phyloP scores from a whole-genome alignment of 2,113 vertebrate species.

The Puntigrus tetrazona region DNA sequence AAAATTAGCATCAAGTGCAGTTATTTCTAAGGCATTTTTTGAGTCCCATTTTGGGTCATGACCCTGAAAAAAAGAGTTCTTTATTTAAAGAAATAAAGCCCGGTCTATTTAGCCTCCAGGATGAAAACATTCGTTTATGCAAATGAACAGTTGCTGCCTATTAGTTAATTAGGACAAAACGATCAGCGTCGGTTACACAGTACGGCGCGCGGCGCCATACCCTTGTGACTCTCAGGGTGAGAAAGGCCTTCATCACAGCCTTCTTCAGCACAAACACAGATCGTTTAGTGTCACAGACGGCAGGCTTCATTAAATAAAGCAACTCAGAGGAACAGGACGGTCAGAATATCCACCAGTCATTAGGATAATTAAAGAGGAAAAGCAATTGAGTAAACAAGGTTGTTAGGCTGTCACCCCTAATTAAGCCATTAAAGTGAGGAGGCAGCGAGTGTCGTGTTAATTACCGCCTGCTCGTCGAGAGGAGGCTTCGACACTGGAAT shows the following conservation, averaged over 20 bases:
- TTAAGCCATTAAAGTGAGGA: constrained; percentile 96
- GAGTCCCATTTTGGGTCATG: not conserved
- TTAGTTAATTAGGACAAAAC: constrained; percentile 50
- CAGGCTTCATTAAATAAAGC: constrained; percentile 66
- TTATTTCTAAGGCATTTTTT: not conserved
- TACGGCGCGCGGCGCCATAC: not conserved
- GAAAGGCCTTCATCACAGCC: constrained; percentile 2
- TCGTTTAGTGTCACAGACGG: constrained; percentile 17
- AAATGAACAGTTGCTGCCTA: constrained; percentile 49
- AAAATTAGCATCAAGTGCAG: not conserved
- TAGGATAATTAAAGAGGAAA: constrained; percentile 98
- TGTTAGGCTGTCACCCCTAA: constrained; percentile 93
- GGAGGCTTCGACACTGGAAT: constrained; percentile 77
- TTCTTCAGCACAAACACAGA: constrained; percentile 20
- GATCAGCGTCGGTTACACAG: constrained; percentile 34
- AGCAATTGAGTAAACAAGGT: constrained; percentile 98
- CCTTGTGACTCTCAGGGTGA: constrained; percentile 17
- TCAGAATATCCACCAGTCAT: constrained; percentile 79
- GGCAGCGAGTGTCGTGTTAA: constrained; percentile 88
- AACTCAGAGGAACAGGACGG: constrained; percentile 77
- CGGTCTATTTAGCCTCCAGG: constrained; percentile 31
- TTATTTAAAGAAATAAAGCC: constrained; percentile 34
- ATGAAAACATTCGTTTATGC: constrained; percentile 44
- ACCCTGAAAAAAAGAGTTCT: not conserved
- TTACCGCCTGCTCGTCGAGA: constrained; percentile 82